Percentiles rank a stretch among this genome's conserved stretches.
These are phyloP conservation scores for Hormaphis cornu DNA, from an alignment of 1,140 invertebrate species.

Conservation along the genomic window DNA sequence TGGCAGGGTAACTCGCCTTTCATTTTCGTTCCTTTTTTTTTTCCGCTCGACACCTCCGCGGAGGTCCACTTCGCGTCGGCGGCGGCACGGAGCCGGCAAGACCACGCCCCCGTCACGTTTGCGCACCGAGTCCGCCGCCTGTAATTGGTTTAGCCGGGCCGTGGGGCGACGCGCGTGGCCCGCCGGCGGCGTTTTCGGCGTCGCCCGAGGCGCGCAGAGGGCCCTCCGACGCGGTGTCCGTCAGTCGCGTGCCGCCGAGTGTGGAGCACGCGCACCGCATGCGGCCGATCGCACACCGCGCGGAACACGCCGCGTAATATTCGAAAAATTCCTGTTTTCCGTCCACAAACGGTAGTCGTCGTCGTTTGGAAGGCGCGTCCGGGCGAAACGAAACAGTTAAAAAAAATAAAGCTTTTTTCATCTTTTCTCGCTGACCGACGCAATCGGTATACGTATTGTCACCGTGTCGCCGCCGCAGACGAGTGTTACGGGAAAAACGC, in stretches of 20 bases:
- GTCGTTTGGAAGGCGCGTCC: not conserved
- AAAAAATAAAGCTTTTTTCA: no score
- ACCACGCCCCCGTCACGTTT: conserved; percentile 19
- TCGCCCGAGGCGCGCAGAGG: not conserved
- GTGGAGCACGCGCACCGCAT: not conserved
- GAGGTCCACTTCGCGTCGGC: not conserved
- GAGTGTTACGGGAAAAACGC: no score
- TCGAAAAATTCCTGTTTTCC: no score
- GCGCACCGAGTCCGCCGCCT: conserved; percentile 13
- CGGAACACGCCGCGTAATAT: not conserved
- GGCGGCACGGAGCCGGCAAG: not conserved
- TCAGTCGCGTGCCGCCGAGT: conserved; percentile 24
- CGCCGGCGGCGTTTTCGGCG: not conserved
- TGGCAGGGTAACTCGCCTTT: no score
- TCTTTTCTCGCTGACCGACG: no score
- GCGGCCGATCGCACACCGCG: not conserved
- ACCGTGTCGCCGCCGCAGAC: no score
- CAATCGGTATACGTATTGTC: no score
- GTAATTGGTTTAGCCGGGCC: conserved; percentile 29
- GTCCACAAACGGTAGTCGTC: not conserved
- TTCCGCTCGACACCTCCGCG: not conserved
- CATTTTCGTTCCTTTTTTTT: not conserved
- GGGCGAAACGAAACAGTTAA: no score
- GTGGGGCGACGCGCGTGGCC: conserved; percentile 12
- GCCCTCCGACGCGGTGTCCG: not conserved